Evolutionary conservation across 1,140 invertebrate species (phyloP), one percentile per base, ranked within the genome.

Genomic region (Anastrepha ludens): DNA sequence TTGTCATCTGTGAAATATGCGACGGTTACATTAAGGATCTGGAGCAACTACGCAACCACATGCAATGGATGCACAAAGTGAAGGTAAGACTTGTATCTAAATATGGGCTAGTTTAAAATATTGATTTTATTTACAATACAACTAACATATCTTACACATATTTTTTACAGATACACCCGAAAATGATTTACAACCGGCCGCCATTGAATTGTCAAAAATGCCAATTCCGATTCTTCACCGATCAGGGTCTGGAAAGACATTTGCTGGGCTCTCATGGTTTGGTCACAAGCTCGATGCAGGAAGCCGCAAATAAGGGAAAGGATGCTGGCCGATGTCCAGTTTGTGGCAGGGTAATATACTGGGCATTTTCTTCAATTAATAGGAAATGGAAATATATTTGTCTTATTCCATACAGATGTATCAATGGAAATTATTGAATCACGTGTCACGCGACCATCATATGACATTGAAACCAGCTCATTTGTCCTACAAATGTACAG

Each of bases 11-110:
- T 93, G 98, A 98, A 94, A 98, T 98, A 89, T 98, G 98, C 93
- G 98, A 98, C 93, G 97, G 97, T 64, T 98, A 98, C 90, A 98
- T 98, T 87, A 98, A 98, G 94, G 98, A 98, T 94, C 94, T 98
- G 90, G 98, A 98, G 90, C 97, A 98, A 94, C 94, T 98, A 62
- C 94, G 97, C 88, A 98, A 98, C 93, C 98, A 98, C 91, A 98
- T 98, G 98, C 97, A 98, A 90, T 98, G 97, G 97, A 98, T 98
- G 91, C 98, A 98, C 92, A 98, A 98, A 95, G 97, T 98, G 86
- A 98, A 98, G 91, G 93, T 93, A 90, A 86, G 86, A 65, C 9
- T 65, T 29, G 9, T 74, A 67, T 85, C 2, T 65, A 3, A n/a
- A 2, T 55, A 29, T 29, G 29, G 29, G 29, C 29, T 29, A 29